Conservation (phyloP, 2,113 vertebrate species). For the Progne subis region DNA sequence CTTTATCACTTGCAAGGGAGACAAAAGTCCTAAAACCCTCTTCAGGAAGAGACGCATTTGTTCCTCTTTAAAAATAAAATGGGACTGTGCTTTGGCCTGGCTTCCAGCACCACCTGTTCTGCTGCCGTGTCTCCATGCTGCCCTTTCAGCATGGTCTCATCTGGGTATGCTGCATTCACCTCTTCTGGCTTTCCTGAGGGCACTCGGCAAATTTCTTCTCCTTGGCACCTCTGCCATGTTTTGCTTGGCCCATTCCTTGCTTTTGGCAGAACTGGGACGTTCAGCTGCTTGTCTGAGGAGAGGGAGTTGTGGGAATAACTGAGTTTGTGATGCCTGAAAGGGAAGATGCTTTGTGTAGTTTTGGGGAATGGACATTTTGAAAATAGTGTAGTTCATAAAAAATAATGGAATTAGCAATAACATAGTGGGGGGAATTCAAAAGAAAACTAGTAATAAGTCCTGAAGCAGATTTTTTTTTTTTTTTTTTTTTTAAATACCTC, state of each 20-base stretch:
- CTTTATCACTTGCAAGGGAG: background rate
- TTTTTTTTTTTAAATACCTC: background rate
- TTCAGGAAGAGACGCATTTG: background rate
- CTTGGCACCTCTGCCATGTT: background rate
- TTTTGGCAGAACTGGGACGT: conserved; percentile 12
- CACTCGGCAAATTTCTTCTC: background rate
- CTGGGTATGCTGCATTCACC: background rate
- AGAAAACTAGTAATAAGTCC: background rate
- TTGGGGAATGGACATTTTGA: background rate
- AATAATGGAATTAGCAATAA: background rate
- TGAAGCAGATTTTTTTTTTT: background rate
- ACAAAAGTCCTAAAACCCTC: background rate
- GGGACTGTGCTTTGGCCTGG: background rate
- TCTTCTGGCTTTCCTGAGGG: conserved; percentile 15
- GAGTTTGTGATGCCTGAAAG: background rate
- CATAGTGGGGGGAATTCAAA: background rate
- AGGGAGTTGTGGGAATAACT: background rate
- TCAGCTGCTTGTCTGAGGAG: background rate
- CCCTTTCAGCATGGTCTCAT: background rate
- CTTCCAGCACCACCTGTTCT: conserved; percentile 15
- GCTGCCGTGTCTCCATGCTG: background rate
- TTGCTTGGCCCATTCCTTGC: background rate
- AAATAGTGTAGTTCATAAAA: background rate
- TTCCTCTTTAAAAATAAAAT: background rate
- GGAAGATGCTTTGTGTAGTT: background rate